A percentile compares a stretch with the other conserved stretches of the same genome.
These are phyloP conservation scores for Eupithecia insigniata DNA, from an alignment of 2,888 invertebrate species.

Conservation along the genomic window DNA sequence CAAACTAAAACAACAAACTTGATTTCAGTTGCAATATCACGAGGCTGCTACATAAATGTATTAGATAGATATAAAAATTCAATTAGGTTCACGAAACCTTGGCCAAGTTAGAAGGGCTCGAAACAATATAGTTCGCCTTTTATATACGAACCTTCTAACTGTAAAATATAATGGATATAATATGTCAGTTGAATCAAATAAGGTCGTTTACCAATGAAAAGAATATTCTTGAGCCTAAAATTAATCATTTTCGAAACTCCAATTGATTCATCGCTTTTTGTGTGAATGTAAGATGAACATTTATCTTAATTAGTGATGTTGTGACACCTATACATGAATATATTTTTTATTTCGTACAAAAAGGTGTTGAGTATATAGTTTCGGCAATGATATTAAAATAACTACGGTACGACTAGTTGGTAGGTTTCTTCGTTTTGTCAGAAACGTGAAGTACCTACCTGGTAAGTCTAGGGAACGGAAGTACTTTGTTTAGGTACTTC, in stretches of 20 bases:
- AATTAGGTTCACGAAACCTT: conserved; percentile 48
- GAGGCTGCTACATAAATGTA: conserved; percentile 19
- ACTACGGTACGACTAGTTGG: not conserved
- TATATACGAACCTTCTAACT: not conserved
- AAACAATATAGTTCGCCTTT: conserved; percentile 14
- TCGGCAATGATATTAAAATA: not conserved
- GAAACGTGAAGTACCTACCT: not conserved
- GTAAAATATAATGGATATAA: not conserved
- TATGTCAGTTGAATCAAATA: conserved; percentile 12
- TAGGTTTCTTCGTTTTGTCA: not conserved
- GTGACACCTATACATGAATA: conserved; percentile 3
- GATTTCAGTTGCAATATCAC: conserved; percentile 10
- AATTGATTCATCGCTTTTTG: conserved; percentile 24
- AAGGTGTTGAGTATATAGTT: not conserved
- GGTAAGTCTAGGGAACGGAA: not conserved
- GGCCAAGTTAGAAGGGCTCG: conserved; percentile 62
- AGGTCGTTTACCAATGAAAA: conserved; percentile 25
- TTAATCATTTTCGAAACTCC: conserved; percentile 28
- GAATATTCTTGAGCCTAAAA: conserved; percentile 18
- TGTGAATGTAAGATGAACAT: conserved; percentile 24
- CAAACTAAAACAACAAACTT: not conserved
- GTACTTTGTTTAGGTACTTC: not conserved
- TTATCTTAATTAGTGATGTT: conserved; percentile 25
- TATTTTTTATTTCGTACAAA: not conserved
- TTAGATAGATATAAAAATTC: conserved; percentile 25